Evolutionary conservation across 2,888 invertebrate genomes (phyloP).

Genomic region (Venustoraphidia nigricollis): DNA sequence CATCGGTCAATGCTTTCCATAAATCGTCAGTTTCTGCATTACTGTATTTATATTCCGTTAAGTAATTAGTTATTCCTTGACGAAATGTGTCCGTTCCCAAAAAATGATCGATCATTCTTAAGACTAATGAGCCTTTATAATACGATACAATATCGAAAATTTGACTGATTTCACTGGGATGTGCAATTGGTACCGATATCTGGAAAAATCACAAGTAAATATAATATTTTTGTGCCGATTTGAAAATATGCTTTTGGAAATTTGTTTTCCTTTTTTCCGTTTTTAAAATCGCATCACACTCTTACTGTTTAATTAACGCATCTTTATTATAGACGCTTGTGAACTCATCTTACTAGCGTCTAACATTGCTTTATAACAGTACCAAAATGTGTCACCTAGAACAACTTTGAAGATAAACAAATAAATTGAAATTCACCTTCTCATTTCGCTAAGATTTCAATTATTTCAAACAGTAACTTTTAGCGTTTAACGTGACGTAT

Average conservation of each 20-base stretch:
- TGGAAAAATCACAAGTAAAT: slow-evolving; percentile 17
- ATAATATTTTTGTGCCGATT: not conserved
- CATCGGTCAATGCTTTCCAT: slow-evolving; percentile 56
- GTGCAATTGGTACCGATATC: slow-evolving; percentile 53
- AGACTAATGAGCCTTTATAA: slow-evolving; percentile 66
- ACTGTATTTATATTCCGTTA: slow-evolving; percentile 44
- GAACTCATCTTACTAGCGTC: no score
- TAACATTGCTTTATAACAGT: no score
- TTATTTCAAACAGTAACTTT: no score
- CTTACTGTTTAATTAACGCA: not conserved
- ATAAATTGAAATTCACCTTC: no score
- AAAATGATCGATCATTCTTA: slow-evolving; percentile 84
- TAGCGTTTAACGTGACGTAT: no score
- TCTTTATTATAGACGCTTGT: not conserved
- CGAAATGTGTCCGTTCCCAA: slow-evolving; percentile 62
- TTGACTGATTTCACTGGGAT: slow-evolving; percentile 64
- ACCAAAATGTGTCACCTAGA: no score
- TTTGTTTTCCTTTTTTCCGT: not conserved
- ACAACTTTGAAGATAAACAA: no score
- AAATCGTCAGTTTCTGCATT: slow-evolving; percentile 76
- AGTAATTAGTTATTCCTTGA: slow-evolving; percentile 48
- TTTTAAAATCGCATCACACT: no score
- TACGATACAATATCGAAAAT: slow-evolving; percentile 80
- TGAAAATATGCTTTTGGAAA: not conserved
- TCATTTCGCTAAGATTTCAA: no score